Percentiles rank a stretch among this genome's conserved stretches.
Conservation (phyloP, 2,888 invertebrate genomes). For the Spodoptera littoralis region DNA sequence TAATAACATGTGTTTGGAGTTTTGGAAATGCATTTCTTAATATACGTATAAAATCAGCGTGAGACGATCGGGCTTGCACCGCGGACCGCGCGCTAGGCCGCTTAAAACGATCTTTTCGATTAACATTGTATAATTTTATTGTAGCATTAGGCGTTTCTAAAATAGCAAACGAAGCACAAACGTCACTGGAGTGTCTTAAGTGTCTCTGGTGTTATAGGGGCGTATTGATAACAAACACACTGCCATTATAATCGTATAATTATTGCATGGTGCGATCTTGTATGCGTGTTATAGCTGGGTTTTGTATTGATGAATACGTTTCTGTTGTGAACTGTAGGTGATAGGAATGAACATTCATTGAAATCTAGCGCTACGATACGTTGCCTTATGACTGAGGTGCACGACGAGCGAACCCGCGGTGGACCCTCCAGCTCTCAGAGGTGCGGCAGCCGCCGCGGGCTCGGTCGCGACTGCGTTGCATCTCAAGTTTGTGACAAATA, state of each 20-base stretch:
- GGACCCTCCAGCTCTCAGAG: not conserved
- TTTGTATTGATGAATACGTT: constrained; percentile 63
- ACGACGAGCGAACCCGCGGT: constrained; percentile 49
- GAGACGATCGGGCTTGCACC: constrained; percentile 84
- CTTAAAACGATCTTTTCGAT: constrained; percentile 71
- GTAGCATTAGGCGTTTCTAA: constrained; percentile 79
- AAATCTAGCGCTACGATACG: constrained; percentile 73
- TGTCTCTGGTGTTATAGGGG: constrained; percentile 67
- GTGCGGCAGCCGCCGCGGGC: constrained; percentile 27
- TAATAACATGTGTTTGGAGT: constrained; percentile 79
- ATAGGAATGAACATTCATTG: constrained; percentile 66
- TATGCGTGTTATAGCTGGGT: constrained; percentile 70
- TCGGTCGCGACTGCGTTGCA: constrained; percentile 54
- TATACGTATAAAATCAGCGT: constrained; percentile 79
- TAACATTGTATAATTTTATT: constrained; percentile 69
- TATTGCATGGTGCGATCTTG: constrained; percentile 74
- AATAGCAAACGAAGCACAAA: constrained; percentile 82
- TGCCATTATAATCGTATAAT: constrained; percentile 82
- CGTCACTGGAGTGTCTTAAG: constrained; percentile 82
- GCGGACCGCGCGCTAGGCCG: constrained; percentile 84
- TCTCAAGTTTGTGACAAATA: constrained; percentile 79
- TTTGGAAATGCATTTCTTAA: constrained; percentile 86
- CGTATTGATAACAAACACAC: constrained; percentile 81
- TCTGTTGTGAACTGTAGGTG: constrained; percentile 59
- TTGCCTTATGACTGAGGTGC: constrained; percentile 81